These are phyloP conservation scores for Timema podura DNA, from an alignment of 2,888 invertebrate species.

Conservation along the genomic window DNA sequence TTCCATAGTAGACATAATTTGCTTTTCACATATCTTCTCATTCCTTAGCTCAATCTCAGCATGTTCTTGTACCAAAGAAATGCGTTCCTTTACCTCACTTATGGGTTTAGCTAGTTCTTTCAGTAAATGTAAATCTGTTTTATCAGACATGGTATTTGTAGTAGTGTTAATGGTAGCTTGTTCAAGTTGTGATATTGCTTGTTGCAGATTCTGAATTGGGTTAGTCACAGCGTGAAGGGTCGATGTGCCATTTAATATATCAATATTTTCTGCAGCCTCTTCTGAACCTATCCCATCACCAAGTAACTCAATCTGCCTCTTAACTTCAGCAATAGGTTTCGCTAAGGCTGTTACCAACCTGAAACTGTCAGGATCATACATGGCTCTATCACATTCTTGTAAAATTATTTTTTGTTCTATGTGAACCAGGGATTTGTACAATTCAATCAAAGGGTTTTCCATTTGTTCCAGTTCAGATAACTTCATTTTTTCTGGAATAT, in stretches of 20 bases:
- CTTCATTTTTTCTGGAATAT: conserved; percentile 19
- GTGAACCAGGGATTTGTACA: conserved; percentile 28
- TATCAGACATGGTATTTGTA: too few relatives aligned
- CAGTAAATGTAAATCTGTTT: background rate
- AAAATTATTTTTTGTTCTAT: conserved; percentile 22
- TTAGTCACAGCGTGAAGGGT: too few relatives aligned
- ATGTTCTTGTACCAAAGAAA: conserved; percentile 49
- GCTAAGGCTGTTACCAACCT: conserved; percentile 42
- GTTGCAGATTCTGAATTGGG: too few relatives aligned
- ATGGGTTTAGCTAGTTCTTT: conserved; percentile 11
- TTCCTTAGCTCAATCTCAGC: conserved; percentile 33
- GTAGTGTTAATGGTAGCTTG: too few relatives aligned
- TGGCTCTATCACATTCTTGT: conserved; percentile 5
- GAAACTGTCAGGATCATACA: conserved; percentile 39
- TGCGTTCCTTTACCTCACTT: conserved; percentile 43
- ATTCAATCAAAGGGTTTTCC: conserved; percentile 37
- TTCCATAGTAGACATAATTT: background rate
- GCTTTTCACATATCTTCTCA: background rate
- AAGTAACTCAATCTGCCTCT: conserved; percentile 6
- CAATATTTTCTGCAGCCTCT: too few relatives aligned
- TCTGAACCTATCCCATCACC: background rate
- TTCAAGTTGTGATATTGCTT: too few relatives aligned
- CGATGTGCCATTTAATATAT: too few relatives aligned
- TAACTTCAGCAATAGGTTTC: conserved; percentile 38
- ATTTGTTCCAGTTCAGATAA: conserved; percentile 35